phyloP scores from a whole-genome alignment of 2,113 vertebrate genomes.

The Arenaria interpres region DNA sequence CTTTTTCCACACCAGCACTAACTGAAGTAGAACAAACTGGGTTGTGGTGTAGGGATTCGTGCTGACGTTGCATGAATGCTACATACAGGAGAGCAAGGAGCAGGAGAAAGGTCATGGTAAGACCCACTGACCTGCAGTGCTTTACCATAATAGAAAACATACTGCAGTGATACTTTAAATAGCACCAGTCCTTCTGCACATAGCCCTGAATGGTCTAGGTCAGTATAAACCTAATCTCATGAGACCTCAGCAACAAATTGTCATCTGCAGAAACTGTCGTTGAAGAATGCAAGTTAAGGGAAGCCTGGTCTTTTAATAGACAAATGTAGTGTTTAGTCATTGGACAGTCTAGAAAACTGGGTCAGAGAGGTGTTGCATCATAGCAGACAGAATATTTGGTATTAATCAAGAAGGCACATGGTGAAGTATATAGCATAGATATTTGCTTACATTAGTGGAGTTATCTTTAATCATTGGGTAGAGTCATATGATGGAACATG shows the following conservation, averaged over 20 bases:
- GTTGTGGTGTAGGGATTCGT: not conserved
- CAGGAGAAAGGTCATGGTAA: not conserved
- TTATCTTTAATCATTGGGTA: conserved; percentile 18
- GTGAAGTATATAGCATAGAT: not conserved
- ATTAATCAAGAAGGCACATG: not conserved
- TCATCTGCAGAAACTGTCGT: not conserved
- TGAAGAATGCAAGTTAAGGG: not conserved
- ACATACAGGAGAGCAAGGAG: not conserved
- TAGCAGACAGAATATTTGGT: not conserved
- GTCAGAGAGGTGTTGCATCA: not conserved
- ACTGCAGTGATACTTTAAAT: not conserved
- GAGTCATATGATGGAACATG: conserved; percentile 27
- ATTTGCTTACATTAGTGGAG: not conserved
- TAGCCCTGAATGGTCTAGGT: not conserved
- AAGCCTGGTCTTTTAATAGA: not conserved
- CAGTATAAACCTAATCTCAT: not conserved
- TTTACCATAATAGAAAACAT: not conserved
- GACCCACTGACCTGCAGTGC: not conserved
- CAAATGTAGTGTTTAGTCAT: not conserved
- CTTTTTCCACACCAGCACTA: not conserved
- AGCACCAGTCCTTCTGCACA: not conserved
- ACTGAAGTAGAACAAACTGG: not conserved
- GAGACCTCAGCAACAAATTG: not conserved
- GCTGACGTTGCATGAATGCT: not conserved
- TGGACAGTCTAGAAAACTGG: not conserved